A percentile compares a stretch with the other conserved stretches of the same genome.
phyloP scores from a whole-genome alignment of 2,797 vertebrate genomes.

The Pagetopsis macropterus region DNA sequence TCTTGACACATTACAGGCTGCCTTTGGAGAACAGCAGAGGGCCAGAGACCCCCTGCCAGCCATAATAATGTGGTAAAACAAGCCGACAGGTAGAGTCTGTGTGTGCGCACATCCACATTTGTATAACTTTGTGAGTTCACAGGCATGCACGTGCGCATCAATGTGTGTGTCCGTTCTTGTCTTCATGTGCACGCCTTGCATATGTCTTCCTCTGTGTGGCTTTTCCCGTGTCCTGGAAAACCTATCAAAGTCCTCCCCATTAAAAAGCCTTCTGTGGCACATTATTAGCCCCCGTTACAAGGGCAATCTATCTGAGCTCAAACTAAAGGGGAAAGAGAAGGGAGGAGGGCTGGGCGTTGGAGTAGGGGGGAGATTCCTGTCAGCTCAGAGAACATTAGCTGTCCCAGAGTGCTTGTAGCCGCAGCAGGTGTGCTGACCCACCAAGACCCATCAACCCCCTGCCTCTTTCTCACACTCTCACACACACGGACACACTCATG shows the following conservation, averaged over 20 bases:
- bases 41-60: constrained; percentile 78
- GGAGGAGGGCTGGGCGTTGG: constrained; percentile 60
- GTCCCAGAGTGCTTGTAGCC: constrained; percentile 86
- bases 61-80: constrained; percentile 83
- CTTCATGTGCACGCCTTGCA: constrained; percentile 56
- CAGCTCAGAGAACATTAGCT: constrained; percentile 85
- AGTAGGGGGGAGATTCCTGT: constrained; percentile 81
- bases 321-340: constrained; percentile 72
- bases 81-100: constrained; percentile 75
- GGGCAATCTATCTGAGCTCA: constrained; percentile 82
- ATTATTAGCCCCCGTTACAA: constrained; percentile 86
- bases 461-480: constrained; percentile 45
- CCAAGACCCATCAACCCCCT: constrained; percentile 81
- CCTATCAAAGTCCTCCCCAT: constrained; percentile 85
- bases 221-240: constrained; percentile 71
- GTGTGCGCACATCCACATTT: constrained; percentile 54
- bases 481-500: constrained; percentile 26
- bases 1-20: constrained; percentile 80
- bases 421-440: constrained; percentile 88
- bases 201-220: constrained; percentile 61
- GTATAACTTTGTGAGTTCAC: constrained; percentile 65
- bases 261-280: constrained; percentile 83
- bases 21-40: constrained; percentile 80
- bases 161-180: constrained; percentile 65
- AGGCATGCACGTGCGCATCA: constrained; percentile 45